Conservation (phyloP, 1,140 invertebrate species). For the Asobara japonica region DNA sequence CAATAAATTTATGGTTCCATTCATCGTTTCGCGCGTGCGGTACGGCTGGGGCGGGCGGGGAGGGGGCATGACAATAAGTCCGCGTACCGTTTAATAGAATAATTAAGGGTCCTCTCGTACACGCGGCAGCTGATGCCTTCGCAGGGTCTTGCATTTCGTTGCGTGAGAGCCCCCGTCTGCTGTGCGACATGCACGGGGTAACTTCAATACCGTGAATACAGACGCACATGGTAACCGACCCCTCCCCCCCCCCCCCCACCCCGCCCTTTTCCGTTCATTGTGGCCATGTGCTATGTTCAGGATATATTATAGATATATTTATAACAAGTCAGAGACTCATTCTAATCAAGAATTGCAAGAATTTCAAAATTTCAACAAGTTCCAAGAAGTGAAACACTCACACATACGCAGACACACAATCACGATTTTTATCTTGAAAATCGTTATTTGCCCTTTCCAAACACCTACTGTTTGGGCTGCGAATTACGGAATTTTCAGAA, state of each 20-base stretch:
- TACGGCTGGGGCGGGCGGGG: conserved; percentile 17
- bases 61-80: conserved; percentile 59
- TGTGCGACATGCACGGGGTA: background rate
- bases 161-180: conserved; percentile 26
- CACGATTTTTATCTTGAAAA: no score
- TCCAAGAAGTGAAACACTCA: no score
- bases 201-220: background rate
- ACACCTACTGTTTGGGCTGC: no score
- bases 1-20: conserved; percentile 41
- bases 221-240: conserved; percentile 3
- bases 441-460: no score
- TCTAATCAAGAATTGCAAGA: no score
- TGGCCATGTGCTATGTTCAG: background rate
- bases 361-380: no score
- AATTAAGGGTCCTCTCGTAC: conserved; percentile 61
- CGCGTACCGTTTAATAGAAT: conserved; percentile 65
- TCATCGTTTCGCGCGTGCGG: conserved; percentile 26
- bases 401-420: no score
- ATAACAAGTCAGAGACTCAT: no score
- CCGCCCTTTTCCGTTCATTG: background rate
- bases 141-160: conserved; percentile 24
- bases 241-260: background rate
- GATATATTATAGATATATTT: no score
- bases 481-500: background rate
- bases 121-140: conserved; percentile 60